Evolutionary conservation across 2,888 invertebrate species (phyloP).

Genomic region (Melieria crassipennis): DNA sequence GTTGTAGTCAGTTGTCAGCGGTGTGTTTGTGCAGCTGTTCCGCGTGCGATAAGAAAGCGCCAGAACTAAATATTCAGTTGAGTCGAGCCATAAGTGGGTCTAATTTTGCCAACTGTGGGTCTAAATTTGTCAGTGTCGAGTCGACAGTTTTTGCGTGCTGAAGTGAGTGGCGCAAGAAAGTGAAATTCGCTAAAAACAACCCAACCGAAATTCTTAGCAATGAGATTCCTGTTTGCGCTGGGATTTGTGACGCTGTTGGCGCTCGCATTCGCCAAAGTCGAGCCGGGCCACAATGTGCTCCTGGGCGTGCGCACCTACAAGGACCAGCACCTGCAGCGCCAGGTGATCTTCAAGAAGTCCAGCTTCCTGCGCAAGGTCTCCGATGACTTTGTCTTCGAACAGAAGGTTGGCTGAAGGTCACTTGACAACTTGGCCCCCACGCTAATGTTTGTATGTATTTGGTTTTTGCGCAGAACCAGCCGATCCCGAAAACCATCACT

Average conservation of each 20-base stretch:
- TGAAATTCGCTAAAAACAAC: too few species aligned
- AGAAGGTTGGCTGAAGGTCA: slow-evolving; percentile 40
- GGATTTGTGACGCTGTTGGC: slow-evolving; percentile 10
- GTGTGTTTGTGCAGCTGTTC: too few species aligned
- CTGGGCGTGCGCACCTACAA: slow-evolving; percentile 48
- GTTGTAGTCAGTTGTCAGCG: too few species aligned
- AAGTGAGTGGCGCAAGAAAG: too few species aligned
- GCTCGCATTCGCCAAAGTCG: slow-evolving; percentile 9
- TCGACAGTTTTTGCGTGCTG: too few species aligned
- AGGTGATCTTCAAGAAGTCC: slow-evolving; percentile 47
- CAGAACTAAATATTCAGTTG: too few species aligned
- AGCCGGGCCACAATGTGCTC: slow-evolving; percentile 47
- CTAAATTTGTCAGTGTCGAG: too few species aligned
- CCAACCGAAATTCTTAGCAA: not conserved
- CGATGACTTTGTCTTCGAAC: slow-evolving; percentile 44
- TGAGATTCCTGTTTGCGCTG: not conserved
- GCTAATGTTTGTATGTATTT: not conserved
- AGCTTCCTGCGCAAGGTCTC: slow-evolving; percentile 46
- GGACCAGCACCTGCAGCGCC: slow-evolving; percentile 46
- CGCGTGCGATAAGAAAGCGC: too few species aligned
- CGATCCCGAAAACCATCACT: slow-evolving; percentile 52
- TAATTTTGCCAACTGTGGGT: too few species aligned
- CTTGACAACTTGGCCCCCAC: not conserved
- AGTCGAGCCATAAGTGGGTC: too few species aligned
- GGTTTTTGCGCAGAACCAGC: not conserved